These are phyloP conservation scores for Hyles lineata DNA, from an alignment of 2,888 invertebrate genomes.

Conservation along the genomic window DNA sequence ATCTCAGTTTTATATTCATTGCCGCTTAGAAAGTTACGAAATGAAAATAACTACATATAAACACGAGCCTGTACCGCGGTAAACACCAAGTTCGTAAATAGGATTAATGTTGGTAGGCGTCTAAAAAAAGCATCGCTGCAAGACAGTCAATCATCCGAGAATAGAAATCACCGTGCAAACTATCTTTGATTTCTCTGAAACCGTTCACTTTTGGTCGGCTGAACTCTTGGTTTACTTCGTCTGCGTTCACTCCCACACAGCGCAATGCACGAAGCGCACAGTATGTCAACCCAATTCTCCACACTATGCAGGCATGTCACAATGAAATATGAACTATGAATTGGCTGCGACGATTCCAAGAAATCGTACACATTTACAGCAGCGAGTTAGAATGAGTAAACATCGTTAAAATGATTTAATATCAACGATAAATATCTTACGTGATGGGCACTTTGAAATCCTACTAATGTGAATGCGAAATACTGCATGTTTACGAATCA, in stretches of 20 bases:
- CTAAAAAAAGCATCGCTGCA: constrained; percentile 46
- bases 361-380: constrained; percentile 5
- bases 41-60: constrained; percentile 15
- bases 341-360: constrained; percentile 13
- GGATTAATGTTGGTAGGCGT: constrained; percentile 35
- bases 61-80: constrained; percentile 8
- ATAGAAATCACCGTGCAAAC: constrained; percentile 54
- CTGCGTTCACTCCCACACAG: neutral
- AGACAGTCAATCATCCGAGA: constrained; percentile 54
- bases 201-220: constrained; percentile 47
- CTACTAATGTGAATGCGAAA: neutral
- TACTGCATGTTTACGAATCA: neutral
- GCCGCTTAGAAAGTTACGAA: constrained; percentile 27
- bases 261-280: constrained; percentile 33
- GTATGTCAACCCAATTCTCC: constrained; percentile 33
- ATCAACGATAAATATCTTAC: neutral
- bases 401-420: constrained; percentile 21
- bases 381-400: neutral
- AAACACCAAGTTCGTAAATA: constrained; percentile 32
- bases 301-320: constrained; percentile 40
- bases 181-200: constrained; percentile 47
- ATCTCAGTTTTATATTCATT: constrained; percentile 1
- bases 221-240: neutral
- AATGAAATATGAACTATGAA: constrained; percentile 34
- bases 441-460: constrained; percentile 12